These are phyloP conservation scores for Neodiprion fabricii DNA, from an alignment of 1,140 invertebrate genomes.

Conservation along the genomic window DNA sequence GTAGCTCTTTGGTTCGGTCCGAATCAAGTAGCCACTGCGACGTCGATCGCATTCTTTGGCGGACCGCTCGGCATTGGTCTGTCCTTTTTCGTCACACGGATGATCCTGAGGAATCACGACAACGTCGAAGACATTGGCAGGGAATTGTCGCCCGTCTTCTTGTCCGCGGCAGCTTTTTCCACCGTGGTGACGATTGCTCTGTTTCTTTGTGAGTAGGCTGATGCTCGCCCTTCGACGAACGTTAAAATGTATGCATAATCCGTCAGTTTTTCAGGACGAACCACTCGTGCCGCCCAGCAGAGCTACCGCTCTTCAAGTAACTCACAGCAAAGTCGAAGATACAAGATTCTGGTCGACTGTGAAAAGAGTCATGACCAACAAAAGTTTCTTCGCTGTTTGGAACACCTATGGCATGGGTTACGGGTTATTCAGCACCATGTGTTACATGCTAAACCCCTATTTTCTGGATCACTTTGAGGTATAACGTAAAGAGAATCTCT, in stretches of 20 bases:
- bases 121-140: slow-evolving; percentile 37
- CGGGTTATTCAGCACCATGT: slow-evolving; percentile 73
- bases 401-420: slow-evolving; percentile 72
- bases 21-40: slow-evolving; percentile 74
- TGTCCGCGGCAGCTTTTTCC: slow-evolving; percentile 70
- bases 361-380: slow-evolving; percentile 60
- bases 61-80: slow-evolving; percentile 67
- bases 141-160: slow-evolving; percentile 40
- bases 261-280: slow-evolving; percentile 64
- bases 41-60: slow-evolving; percentile 78
- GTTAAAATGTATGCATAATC: slow-evolving; percentile 38
- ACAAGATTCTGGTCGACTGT: slow-evolving; percentile 30
- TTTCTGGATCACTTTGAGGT: slow-evolving; percentile 66
- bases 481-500: slow-evolving; percentile 2
- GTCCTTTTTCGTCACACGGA: slow-evolving; percentile 44
- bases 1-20: slow-evolving; percentile 63
- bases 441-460: slow-evolving; percentile 69
- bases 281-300: slow-evolving; percentile 65
- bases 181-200: slow-evolving; percentile 60
- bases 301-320: slow-evolving; percentile 31
- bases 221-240: slow-evolving; percentile 53
- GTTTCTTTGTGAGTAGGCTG: slow-evolving; percentile 50
- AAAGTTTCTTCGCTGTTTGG: slow-evolving; percentile 64
- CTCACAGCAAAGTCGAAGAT: slow-evolving; percentile 18
- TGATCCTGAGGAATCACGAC: slow-evolving; percentile 41